Conservation (phyloP, 2,113 vertebrate species). For the Microcebus tavaratra region DNA sequence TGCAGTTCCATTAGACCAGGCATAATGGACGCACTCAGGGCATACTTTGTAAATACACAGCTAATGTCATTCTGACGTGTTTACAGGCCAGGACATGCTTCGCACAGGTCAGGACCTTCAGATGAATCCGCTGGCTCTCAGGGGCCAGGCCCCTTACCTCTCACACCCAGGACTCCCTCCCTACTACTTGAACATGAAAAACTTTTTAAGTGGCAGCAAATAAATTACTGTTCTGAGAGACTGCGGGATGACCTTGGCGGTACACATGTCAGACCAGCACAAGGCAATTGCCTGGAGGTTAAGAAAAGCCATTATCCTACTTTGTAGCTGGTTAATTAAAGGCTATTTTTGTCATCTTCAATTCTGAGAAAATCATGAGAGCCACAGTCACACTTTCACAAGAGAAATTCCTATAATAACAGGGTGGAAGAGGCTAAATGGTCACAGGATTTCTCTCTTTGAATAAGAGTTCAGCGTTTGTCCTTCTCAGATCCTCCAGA, state of each 20-base stretch:
- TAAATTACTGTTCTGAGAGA: constrained; percentile 56
- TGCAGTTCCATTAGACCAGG: constrained; percentile 56
- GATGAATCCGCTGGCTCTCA: not conserved
- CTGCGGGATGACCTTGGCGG: constrained; percentile 46
- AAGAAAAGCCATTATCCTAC: constrained; percentile 6
- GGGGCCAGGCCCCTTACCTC: constrained; percentile 32
- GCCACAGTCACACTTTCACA: constrained; percentile 12
- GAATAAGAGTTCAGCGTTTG: not conserved
- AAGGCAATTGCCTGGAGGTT: constrained; percentile 45
- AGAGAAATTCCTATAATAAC: constrained; percentile 47
- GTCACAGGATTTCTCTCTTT: constrained; percentile 9
- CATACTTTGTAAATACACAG: constrained; percentile 52
- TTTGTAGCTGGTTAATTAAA: constrained; percentile 56
- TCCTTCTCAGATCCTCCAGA: constrained; percentile 46
- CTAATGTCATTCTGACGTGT: constrained; percentile 58
- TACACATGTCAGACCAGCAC: constrained; percentile 20
- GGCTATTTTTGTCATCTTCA: constrained; percentile 51
- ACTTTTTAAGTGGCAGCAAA: constrained; percentile 33
- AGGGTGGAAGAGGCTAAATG: not conserved
- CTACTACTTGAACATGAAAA: not conserved
- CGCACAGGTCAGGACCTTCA: constrained; percentile 49
- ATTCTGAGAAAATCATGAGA: constrained; percentile 39
- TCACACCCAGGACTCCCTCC: not conserved
- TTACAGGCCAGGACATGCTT: not conserved
- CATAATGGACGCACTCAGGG: constrained; percentile 60